Conservation (phyloP, 2,113 vertebrate genomes). For the Orthonyx spaldingii region DNA sequence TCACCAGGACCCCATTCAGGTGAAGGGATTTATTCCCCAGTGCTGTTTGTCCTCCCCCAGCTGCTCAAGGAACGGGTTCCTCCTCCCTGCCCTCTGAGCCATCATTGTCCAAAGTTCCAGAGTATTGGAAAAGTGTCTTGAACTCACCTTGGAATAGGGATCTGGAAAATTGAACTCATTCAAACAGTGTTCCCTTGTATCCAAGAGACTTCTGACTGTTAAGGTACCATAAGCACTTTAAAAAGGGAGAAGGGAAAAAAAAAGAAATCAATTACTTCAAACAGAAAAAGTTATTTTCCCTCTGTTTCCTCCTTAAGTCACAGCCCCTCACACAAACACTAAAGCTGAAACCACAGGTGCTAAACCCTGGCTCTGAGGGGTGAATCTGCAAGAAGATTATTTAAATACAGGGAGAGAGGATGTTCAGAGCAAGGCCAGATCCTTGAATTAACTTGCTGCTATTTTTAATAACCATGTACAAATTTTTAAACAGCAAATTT, state of each 20-base stretch:
- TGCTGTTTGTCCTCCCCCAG: neutral
- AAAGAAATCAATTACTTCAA: neutral
- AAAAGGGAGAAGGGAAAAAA: conserved; percentile 41
- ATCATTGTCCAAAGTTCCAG: neutral
- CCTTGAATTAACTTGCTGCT: neutral
- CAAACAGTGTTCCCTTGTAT: conserved; percentile 96
- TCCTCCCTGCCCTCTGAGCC: neutral
- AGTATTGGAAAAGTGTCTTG: neutral
- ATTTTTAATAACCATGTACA: neutral
- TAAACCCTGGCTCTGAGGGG: neutral
- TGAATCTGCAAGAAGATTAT: neutral
- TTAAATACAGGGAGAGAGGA: neutral
- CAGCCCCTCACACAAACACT: neutral
- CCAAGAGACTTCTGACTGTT: conserved; percentile 95
- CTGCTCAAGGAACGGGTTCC: neutral
- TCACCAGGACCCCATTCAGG: fast-evolving
- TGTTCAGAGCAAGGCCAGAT: too few relatives aligned
- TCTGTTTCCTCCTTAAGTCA: neutral
- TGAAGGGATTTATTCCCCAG: neutral
- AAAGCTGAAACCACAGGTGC: neutral
- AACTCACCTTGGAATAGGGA: conserved; percentile 93
- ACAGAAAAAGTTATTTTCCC: neutral
- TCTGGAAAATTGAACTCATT: conserved; percentile 99
- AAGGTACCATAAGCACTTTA: conserved; percentile 93
- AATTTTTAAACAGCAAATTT: neutral